Evolutionary conservation across 37 sponge, comb jelly and placozoan species (phyloP).

Genomic region (Ianthella basta): DNA sequence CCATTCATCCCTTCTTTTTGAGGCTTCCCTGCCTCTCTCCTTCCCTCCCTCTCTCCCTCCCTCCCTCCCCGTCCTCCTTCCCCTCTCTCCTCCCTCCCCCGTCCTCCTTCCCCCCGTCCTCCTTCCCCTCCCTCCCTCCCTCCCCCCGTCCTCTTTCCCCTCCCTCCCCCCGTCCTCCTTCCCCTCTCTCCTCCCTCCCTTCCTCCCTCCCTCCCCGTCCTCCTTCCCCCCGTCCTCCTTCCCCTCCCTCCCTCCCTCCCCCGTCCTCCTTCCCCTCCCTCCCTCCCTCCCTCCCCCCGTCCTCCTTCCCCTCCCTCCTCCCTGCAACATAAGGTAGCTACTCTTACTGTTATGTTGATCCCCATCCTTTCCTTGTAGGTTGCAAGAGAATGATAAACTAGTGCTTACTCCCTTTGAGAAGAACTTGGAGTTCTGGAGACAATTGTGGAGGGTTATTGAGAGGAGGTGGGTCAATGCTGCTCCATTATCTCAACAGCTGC

Average conservation of each 20-base stretch:
- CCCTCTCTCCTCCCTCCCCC: background rate
- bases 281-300: background rate
- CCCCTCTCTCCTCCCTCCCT: background rate
- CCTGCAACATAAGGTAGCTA: background rate
- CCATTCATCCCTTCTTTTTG: background rate
- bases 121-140: background rate
- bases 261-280: background rate
- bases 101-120: background rate
- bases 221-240: background rate
- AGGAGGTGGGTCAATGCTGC: slow-evolving; percentile 24
- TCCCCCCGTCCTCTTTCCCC: background rate
- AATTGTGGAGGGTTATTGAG: slow-evolving; percentile 76
- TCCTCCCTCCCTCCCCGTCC: background rate
- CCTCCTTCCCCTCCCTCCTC: background rate
- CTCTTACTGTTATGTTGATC: background rate
- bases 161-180: no score
- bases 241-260: background rate
- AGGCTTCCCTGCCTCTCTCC: background rate
- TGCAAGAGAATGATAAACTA: slow-evolving; percentile 64
- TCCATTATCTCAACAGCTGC: background rate
- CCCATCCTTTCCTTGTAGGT: background rate
- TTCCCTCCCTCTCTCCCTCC: background rate
- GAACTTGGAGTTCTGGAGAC: slow-evolving; percentile 80
- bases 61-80: background rate
- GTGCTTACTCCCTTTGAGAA: slow-evolving; percentile 79